Conservation (phyloP, 2,888 invertebrate genomes). For the Andrena bucephala region DNA sequence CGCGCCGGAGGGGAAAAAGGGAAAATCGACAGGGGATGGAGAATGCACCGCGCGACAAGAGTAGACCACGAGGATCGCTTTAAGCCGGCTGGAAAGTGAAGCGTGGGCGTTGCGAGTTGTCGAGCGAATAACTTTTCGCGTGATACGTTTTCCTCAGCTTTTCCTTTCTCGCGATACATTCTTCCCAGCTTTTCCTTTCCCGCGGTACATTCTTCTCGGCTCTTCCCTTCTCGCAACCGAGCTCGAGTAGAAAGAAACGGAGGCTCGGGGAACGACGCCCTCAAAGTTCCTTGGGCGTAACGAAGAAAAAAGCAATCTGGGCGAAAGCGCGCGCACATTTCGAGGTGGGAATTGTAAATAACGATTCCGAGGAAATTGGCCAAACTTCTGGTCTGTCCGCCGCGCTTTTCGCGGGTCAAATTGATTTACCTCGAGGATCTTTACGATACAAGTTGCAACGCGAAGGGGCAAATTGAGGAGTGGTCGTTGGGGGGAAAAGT, state of each 20-base stretch:
- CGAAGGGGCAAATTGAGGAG: conserved; percentile 8
- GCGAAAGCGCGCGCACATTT: conserved; percentile 21
- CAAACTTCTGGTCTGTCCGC: conserved; percentile 35
- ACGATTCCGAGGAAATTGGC: conserved; percentile 53
- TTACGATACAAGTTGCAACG: conserved; percentile 18
- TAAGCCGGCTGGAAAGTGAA: conserved; percentile 56
- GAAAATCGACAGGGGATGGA: conserved; percentile 21
- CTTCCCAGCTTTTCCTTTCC: conserved; percentile 43
- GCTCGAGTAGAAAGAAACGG: conserved; percentile 7
- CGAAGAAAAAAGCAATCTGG: conserved; percentile 58
- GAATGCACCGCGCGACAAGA: conserved; percentile 53
- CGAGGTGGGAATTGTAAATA: conserved; percentile 57
- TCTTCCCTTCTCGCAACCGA: conserved; percentile 44
- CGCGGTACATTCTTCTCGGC: background rate
- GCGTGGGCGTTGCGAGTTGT: conserved; percentile 53
- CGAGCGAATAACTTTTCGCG: conserved; percentile 66
- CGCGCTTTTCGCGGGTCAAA: conserved; percentile 28
- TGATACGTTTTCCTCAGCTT: conserved; percentile 62
- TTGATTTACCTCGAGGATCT: conserved; percentile 47
- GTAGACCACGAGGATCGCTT: conserved; percentile 34
- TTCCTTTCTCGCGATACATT: conserved; percentile 20
- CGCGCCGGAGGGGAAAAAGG: background rate
- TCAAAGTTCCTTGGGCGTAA: conserved; percentile 50
- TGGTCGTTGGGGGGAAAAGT: background rate
- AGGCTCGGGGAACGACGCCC: conserved; percentile 22